Evolutionary conservation across 2,113 vertebrate species (phyloP), one percentile per base, ranked within the genome.

Genomic region (Montifringilla adamsi): DNA sequence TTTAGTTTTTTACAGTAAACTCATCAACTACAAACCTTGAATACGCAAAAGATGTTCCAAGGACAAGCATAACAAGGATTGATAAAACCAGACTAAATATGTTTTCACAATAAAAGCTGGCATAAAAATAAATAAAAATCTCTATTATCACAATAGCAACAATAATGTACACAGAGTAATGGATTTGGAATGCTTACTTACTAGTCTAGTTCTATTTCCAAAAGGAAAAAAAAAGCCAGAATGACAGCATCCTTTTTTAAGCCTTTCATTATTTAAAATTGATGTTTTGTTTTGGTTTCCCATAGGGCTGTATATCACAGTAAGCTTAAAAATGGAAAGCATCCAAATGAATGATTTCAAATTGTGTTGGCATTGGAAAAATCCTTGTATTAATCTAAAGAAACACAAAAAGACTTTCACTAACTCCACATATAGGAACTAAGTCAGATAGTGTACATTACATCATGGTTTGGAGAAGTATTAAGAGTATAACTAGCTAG

Each of bases 11-110:
- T 98, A 99, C 98, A 98, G 97, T 97, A 98, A 98, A 98, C 97
- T 98, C 97, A 98, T 98, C 98, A 98, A 98, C 98, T 99, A 99
- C 98, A 99, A 99, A 99, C 98, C 97, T 98, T 96, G 97, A 98
- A 98, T 98, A 99, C 98, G 98, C 96, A 77, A 98, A 98, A 98
- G 97, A 98, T 98, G 98, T 98, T 98, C 94, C 96, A 98, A 98
- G 97, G 98, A 98, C 98, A 93, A 98, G 98, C 98, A 98, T 97
- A 98, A 98, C 97, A 98, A 98, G 98, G 97, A 97, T 97, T 89
- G 93, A 93, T 98, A 98, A 97, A 98, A 98, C 95, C 92, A 96
- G 97, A 98, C 97, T 97, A 97, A 97, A 97, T 96, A 97, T 97
- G 97, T 97, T 97, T 96, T 96, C 98, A 98, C 98, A 96, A 97